These are phyloP conservation scores for Ferdinandea cuprea DNA, from an alignment of 2,888 invertebrate species.

Conservation along the genomic window DNA sequence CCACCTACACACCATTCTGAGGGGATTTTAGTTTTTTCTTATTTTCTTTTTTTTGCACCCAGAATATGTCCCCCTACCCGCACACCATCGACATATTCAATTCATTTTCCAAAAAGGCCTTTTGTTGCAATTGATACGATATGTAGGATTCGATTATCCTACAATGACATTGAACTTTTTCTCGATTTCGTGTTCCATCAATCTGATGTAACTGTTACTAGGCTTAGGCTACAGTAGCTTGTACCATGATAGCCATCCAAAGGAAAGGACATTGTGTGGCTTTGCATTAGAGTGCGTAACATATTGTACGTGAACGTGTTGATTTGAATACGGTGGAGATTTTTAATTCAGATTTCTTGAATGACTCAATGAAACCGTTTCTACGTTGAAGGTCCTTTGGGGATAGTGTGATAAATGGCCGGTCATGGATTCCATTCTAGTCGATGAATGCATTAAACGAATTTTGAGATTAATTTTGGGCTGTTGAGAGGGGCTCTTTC, in stretches of 20 bases:
- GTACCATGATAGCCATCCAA: too few relatives aligned
- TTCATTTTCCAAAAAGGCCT: background rate
- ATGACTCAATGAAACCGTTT: slow-evolving; percentile 40
- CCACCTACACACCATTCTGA: slow-evolving; percentile 16
- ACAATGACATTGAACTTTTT: slow-evolving; percentile 51
- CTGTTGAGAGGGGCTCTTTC: background rate
- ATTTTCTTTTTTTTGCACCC: slow-evolving; percentile 20
- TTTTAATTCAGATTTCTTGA: slow-evolving; percentile 52
- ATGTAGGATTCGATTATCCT: slow-evolving; percentile 56
- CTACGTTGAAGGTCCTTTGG: slow-evolving; percentile 43
- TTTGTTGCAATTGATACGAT: slow-evolving; percentile 34
- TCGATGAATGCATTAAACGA: slow-evolving; percentile 23
- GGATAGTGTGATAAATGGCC: slow-evolving; percentile 61
- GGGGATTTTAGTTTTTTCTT: slow-evolving; percentile 13
- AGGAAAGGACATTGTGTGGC: slow-evolving; percentile 23
- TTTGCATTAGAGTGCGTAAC: slow-evolving; percentile 28
- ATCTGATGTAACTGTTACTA: slow-evolving; percentile 7
- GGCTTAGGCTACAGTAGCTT: slow-evolving; percentile 13
- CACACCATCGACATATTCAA: too few relatives aligned
- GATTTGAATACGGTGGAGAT: slow-evolving; percentile 64
- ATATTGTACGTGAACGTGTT: slow-evolving; percentile 60
- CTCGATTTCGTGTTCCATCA: slow-evolving; percentile 9
- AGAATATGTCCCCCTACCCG: slow-evolving; percentile 22
- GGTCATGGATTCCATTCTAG: slow-evolving; percentile 42
- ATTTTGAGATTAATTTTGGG: slow-evolving; percentile 21